These are phyloP conservation scores for Hydraecia micacea DNA, from an alignment of 2,888 invertebrate genomes.

Conservation along the genomic window DNA sequence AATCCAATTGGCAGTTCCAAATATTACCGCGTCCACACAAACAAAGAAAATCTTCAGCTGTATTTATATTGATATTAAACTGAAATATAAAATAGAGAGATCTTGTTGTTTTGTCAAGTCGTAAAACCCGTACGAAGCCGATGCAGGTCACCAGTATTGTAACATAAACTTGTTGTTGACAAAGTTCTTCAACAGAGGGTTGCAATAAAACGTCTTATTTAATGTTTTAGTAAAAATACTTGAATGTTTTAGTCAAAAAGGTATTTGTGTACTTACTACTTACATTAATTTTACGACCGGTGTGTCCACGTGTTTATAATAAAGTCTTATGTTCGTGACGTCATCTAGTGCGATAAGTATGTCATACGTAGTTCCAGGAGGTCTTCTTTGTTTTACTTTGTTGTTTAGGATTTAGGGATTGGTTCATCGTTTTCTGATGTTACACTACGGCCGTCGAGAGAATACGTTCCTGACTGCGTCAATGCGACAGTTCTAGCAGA, in stretches of 20 bases:
- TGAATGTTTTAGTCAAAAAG: slow-evolving; percentile 27
- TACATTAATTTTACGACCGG: slow-evolving; percentile 35
- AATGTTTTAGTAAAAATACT: slow-evolving; percentile 39
- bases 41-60: too few relatives aligned
- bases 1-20: too few relatives aligned
- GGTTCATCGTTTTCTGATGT: too few relatives aligned
- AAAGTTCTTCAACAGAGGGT: slow-evolving; percentile 28
- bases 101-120: not conserved
- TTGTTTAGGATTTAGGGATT: not conserved
- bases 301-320: slow-evolving; percentile 42
- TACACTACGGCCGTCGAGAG: too few relatives aligned
- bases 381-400: slow-evolving; percentile 5
- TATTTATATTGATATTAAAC: not conserved
- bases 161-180: slow-evolving; percentile 25
- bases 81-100: not conserved
- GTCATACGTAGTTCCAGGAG: not conserved
- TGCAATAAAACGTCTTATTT: slow-evolving; percentile 33
- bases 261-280: slow-evolving; percentile 27
- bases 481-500: too few relatives aligned
- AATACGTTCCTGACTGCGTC: too few relatives aligned
- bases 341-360: not conserved
- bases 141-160: not conserved
- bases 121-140: not conserved
- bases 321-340: slow-evolving; percentile 24
- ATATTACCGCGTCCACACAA: too few relatives aligned